Base-by-base conservation (phyloP, 2,888 invertebrate species). In the Salpingus planirostris region DNA sequence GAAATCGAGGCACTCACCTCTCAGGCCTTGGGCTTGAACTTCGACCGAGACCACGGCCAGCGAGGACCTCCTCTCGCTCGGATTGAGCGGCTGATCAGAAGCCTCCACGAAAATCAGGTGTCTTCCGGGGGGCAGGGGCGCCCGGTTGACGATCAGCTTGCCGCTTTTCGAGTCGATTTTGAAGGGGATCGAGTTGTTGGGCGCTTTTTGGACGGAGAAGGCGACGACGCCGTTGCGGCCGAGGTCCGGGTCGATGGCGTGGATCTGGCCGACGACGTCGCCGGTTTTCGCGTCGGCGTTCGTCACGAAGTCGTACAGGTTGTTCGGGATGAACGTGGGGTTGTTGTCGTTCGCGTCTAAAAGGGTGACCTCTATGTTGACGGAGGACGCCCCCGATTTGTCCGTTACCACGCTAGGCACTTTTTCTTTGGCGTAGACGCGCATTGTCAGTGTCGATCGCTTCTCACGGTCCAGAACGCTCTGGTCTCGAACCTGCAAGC, bases 281-380 rank as follows among this genome's bases (percentile, higher is more conserved):
- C 82, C 84, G 15, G 80, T 63, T 37, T 74, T 70, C 0, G 78
- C 75, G 35, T 82, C 78, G 0, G 77, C 76, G 32, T 76, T 76
- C 0, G 64, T 57, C 0, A 85, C 73, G 50, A 90, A 85, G 52
- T 86, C 83, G 50, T 89, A 90, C 3, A 89, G 67, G 60, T 89
- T 89, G 33, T 78, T 82, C 2, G 87, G 84, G 13, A 85, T 73
- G 54, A 91, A 92, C 13, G 78, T 77, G 1, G 93, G 92, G 48
- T 85, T 86, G 51, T 92, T 91, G 57, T 93, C 92, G 56, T 93
- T 93, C 10, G 91, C 86, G 57, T 93, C 92, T 0, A 86, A 67
- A 13, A 92, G 62, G 0, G 83, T 81, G 1, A 92, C 82, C 65
- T 87, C 86, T 0, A 90, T 83, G 22, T 74, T 74, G 0, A 87